A percentile compares a stretch with the other conserved stretches of the same genome.
Evolutionary conservation across 2,797 vertebrate species (phyloP).

Genomic region (Cirrhinus molitorella): DNA sequence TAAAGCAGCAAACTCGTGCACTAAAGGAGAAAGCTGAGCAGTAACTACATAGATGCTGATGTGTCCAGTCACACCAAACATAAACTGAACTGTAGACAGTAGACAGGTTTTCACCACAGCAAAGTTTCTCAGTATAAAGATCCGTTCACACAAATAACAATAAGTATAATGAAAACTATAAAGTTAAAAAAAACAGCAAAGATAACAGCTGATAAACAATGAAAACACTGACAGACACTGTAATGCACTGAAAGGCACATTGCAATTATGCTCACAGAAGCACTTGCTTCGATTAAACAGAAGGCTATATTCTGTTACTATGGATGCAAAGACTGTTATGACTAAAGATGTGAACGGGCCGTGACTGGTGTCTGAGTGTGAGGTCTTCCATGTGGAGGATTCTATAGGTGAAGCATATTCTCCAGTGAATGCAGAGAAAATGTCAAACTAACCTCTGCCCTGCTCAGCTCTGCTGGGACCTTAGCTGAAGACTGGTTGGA

Average conservation of each 20-base stretch:
- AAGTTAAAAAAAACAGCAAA: background rate
- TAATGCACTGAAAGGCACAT: too few species aligned
- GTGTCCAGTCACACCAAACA: too few species aligned
- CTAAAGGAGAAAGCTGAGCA: too few species aligned
- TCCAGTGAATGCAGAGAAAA: background rate
- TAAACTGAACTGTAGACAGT: background rate
- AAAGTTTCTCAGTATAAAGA: background rate
- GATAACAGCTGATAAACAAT: background rate
- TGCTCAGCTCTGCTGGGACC: conserved; percentile 7
- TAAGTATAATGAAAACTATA: background rate
- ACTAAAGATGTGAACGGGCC: background rate
- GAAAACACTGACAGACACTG: background rate
- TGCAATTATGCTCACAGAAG: background rate
- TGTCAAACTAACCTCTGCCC: conserved; percentile 34
- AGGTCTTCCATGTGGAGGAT: conserved; percentile 27
- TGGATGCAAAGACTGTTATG: background rate
- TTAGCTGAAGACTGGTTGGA: conserved; percentile 5
- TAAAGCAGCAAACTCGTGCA: too few species aligned
- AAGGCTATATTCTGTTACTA: background rate
- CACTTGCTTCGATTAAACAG: background rate
- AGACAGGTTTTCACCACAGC: background rate
- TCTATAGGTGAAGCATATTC: conserved; percentile 14
- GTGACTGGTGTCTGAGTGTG: background rate
- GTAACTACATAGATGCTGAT: too few species aligned
- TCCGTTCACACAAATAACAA: background rate